Evolutionary conservation across 2,888 invertebrate genomes (phyloP), one percentile per base, ranked within the genome.

Genomic region (Agrochola lota): DNA sequence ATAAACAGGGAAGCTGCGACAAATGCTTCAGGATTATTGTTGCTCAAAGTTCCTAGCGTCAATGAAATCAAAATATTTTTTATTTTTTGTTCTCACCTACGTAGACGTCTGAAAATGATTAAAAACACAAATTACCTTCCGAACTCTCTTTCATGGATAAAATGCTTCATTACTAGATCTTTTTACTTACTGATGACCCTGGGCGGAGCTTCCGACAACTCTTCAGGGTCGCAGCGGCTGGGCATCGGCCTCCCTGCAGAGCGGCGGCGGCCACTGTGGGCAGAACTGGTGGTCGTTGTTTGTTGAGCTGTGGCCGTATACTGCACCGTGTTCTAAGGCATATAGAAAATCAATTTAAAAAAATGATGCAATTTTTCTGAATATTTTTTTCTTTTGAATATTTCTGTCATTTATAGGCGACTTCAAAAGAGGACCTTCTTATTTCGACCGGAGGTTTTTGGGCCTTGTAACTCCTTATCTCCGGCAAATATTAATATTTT

Each of bases 201-300:
- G 23, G 92, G 79, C 17, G 95, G 96, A 11, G 91, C 95, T 80
- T 96, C 96, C 9, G 96, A 96, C 84, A 95, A 94, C 59, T 96
- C 96, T 12, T 96, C 96, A 4, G 95, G 95, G 69, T 96, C 96
- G 74, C 90, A 91, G 2, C 96, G 94, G 84, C 95, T 95, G 3
- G 94, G 93, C 93, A 92, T 92, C 20, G 96, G 95, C 83, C 92
- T 89, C 70, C 95, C 93, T 72, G 94, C 90, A 79, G 97, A 91
- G 85, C 94, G 91, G 83, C 97, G 90, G 86, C 95, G 93, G 91
- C 96, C 93, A 94, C 97, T 93, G 93, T 95, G 95, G 91, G 97
- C 96, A 90, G 97, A 92, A 96, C 97, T 94, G 94, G 97, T 93
- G 94, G 97, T 94, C 78, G 95, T 95, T 90, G 97, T 94, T 93